Conservation (phyloP, 2,113 vertebrate species). For the Callopanchax toddi region DNA sequence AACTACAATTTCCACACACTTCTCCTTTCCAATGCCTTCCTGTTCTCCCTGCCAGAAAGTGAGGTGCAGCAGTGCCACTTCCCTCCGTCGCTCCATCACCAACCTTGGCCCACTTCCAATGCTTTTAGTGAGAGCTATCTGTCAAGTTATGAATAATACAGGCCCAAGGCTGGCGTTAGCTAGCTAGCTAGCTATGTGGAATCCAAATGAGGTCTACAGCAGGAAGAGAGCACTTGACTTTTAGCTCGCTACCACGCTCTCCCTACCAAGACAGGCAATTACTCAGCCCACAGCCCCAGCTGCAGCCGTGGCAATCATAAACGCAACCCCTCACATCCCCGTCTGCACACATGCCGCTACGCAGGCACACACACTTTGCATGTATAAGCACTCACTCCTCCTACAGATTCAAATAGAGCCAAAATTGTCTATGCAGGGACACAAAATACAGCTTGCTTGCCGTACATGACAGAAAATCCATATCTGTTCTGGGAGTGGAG, state of each 20-base stretch:
- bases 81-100: slow-evolving; percentile 85
- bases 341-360: slow-evolving; percentile 32
- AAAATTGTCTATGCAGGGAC: slow-evolving; percentile 22
- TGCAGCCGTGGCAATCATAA: slow-evolving; percentile 89
- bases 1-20: slow-evolving; percentile 33
- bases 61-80: slow-evolving; percentile 75
- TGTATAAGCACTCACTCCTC: slow-evolving; percentile 30
- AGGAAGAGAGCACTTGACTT: slow-evolving; percentile 95
- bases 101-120: slow-evolving; percentile 91
- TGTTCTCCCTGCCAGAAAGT: slow-evolving; percentile 41
- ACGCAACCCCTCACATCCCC: slow-evolving; percentile 53
- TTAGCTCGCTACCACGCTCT: slow-evolving; percentile 88
- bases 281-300: slow-evolving; percentile 91
- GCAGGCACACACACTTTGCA: slow-evolving; percentile 27
- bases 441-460: slow-evolving; percentile 27
- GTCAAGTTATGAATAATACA: slow-evolving; percentile 99
- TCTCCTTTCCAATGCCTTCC: slow-evolving; percentile 8
- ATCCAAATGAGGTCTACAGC: slow-evolving; percentile 98
- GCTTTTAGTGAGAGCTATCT: slow-evolving; percentile 98
- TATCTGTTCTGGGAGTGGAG: background rate
- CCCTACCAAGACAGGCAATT: slow-evolving; percentile 95
- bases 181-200: slow-evolving; percentile 83
- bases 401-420: slow-evolving; percentile 21
- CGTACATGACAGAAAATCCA: slow-evolving; percentile 33
- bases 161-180: slow-evolving; percentile 88